phyloP scores from a whole-genome alignment of 2,888 invertebrate genomes.

The Lysandra coridon region DNA sequence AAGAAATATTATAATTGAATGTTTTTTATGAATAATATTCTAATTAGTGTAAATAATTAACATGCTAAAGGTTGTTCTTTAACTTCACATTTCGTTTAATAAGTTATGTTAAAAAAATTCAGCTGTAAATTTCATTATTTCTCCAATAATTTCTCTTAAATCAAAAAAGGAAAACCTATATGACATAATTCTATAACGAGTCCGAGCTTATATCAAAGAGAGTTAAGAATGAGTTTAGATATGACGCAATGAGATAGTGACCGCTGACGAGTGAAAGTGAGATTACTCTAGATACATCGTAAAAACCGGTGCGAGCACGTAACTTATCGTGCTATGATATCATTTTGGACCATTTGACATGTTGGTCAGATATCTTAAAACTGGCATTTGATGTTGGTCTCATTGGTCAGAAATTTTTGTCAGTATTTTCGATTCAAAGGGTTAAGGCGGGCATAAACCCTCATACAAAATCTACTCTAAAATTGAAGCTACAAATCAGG shows the following conservation, averaged over 20 bases:
- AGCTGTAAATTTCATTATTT: too few species aligned
- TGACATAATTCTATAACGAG: background rate
- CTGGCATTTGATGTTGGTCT: background rate
- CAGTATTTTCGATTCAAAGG: background rate
- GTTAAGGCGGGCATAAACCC: background rate
- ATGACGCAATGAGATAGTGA: constrained; percentile 26
- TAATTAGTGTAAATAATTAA: background rate
- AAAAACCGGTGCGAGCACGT: constrained; percentile 22
- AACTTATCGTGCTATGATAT: constrained; percentile 12
- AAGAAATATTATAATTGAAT: constrained; percentile 4
- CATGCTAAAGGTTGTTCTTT: background rate
- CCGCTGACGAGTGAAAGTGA: constrained; percentile 38
- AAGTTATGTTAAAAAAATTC: too few species aligned
- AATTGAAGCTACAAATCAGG: too few species aligned
- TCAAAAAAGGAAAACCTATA: too few species aligned
- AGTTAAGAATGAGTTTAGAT: background rate
- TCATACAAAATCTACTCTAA: too few species aligned
- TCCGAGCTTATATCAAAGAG: background rate
- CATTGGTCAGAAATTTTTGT: background rate
- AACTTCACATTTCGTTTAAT: background rate
- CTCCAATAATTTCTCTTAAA: too few species aligned
- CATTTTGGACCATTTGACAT: background rate
- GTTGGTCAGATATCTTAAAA: background rate
- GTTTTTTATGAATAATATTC: background rate
- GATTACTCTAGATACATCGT: constrained; percentile 18